Conservation (phyloP, 2,888 invertebrate genomes). For the Lepidonotus clava region DNA sequence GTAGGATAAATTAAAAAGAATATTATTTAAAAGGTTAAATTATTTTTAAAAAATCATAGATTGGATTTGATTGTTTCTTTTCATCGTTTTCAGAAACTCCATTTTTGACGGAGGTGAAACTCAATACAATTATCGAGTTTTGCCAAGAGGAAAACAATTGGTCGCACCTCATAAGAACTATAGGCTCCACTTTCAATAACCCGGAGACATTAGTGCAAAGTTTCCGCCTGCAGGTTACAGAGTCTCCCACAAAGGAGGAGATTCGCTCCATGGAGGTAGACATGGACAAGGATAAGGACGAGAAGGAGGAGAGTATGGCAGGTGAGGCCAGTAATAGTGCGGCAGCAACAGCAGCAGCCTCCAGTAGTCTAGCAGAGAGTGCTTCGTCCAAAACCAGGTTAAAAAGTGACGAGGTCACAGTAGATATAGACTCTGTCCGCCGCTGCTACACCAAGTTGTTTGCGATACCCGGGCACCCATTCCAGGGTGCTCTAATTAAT, state of each 20-base stretch:
- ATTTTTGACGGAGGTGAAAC: constrained; percentile 87
- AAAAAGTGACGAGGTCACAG: constrained; percentile 68
- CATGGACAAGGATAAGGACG: constrained; percentile 92
- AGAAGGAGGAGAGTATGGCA: constrained; percentile 68
- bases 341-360: background rate
- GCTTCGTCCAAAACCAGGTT: constrained; percentile 19
- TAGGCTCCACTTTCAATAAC: constrained; percentile 88
- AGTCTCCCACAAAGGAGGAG: constrained; percentile 84
- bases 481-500: constrained; percentile 87
- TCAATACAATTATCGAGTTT: constrained; percentile 88
- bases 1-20: too few species aligned
- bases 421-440: constrained; percentile 83
- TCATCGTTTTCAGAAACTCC: too few species aligned
- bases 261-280: constrained; percentile 88
- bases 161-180: constrained; percentile 87
- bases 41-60: background rate
- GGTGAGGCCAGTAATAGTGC: constrained; percentile 26
- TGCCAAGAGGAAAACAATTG: constrained; percentile 87
- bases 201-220: constrained; percentile 87
- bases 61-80: background rate
- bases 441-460: constrained; percentile 85
- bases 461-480: constrained; percentile 80
- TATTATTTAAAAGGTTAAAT: background rate
- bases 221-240: constrained; percentile 81
- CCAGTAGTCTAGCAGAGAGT: background rate